Evolutionary conservation across 2,113 vertebrate species (phyloP).

Genomic region (Centropus unirufus): DNA sequence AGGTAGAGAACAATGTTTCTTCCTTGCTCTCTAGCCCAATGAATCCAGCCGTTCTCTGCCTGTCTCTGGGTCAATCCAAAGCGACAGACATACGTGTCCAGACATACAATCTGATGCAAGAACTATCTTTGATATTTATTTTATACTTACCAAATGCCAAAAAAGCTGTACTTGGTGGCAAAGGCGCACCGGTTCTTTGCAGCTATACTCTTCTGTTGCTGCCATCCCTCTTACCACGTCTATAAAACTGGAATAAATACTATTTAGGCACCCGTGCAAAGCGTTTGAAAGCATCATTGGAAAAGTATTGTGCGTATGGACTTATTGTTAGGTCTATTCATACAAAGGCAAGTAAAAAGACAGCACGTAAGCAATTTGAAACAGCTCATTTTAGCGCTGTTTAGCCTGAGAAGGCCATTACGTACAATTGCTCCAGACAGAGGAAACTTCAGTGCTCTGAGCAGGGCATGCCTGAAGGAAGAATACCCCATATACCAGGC

Average conservation of each 20-base stretch:
- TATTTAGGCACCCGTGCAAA: neutral
- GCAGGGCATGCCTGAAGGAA: neutral
- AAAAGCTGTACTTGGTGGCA: neutral
- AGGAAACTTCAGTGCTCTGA: neutral
- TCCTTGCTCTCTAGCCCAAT: neutral
- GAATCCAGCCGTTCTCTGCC: neutral
- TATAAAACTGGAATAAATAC: neutral
- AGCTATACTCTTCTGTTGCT: neutral
- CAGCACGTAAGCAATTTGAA: neutral
- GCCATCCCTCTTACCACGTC: neutral
- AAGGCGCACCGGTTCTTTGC: neutral
- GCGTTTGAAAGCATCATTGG: neutral
- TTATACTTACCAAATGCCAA: neutral
- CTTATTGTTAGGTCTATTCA: neutral
- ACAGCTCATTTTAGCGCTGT: neutral
- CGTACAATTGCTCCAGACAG: neutral
- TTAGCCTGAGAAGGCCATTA: neutral
- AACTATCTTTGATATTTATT: neutral
- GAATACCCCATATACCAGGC: neutral
- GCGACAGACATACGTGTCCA: accelerated
- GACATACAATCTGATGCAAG: neutral
- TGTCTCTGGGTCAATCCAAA: neutral
- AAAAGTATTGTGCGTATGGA: neutral
- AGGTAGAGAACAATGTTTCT: neutral
- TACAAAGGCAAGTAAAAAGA: neutral